A percentile compares a stretch with the other conserved stretches of the same genome.
Evolutionary conservation across 2,888 invertebrate species (phyloP).

Genomic region (Phalera bucephala): DNA sequence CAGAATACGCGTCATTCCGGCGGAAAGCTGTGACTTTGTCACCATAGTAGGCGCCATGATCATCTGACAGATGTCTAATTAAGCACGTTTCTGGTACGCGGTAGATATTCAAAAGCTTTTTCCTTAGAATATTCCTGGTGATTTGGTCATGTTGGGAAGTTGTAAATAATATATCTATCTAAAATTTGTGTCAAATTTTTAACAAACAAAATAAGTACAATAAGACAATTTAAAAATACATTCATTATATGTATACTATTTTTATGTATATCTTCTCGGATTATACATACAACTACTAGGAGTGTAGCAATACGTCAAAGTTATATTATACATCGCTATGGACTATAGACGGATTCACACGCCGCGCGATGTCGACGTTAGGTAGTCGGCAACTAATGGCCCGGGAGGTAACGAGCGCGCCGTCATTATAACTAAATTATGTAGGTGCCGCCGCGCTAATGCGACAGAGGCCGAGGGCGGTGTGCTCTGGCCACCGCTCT

Average conservation of each 20-base stretch:
- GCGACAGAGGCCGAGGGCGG: constrained; percentile 36
- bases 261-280: constrained; percentile 25
- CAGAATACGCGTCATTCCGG: too few relatives aligned
- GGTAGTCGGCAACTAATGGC: constrained; percentile 47
- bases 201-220: too few relatives aligned
- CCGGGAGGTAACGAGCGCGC: constrained; percentile 51
- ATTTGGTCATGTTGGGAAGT: too few relatives aligned
- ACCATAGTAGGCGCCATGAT: constrained; percentile 25
- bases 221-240: too few relatives aligned
- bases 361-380: constrained; percentile 25
- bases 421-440: constrained; percentile 69
- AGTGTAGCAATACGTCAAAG: constrained; percentile 31
- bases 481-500: constrained; percentile 23
- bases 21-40: constrained; percentile 27
- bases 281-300: constrained; percentile 36
- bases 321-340: constrained; percentile 24
- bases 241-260: too few relatives aligned
- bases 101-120: constrained; percentile 26
- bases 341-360: too few relatives aligned
- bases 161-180: too few relatives aligned
- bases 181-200: too few relatives aligned
- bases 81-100: constrained; percentile 38
- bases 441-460: constrained; percentile 56
- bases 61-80: constrained; percentile 45
- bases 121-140: too few relatives aligned